Percentiles rank a stretch among this genome's conserved stretches.
Evolutionary conservation across 2,113 vertebrate genomes (phyloP).

Genomic region (Oncorhynchus tshawytscha): DNA sequence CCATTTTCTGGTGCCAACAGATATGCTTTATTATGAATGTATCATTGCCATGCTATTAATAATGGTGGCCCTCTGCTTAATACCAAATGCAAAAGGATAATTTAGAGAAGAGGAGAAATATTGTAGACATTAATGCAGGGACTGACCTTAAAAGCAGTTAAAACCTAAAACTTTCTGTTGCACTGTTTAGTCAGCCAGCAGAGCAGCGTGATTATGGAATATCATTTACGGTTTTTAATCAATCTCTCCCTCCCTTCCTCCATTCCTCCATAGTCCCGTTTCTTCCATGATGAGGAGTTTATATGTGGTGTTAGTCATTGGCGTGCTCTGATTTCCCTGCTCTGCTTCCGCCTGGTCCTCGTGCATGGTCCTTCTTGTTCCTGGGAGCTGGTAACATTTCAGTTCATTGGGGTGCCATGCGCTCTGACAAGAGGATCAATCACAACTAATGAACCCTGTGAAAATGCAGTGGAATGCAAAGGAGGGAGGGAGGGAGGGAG

Average conservation of each 20-base stretch:
- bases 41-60: constrained; percentile 23
- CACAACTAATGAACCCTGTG: constrained; percentile 60
- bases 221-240: not conserved
- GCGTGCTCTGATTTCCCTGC: constrained; percentile 13
- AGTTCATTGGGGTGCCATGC: constrained; percentile 53
- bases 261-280: not conserved
- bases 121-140: not conserved
- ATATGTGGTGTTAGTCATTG: constrained; percentile 5
- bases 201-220: not conserved
- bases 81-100: no score
- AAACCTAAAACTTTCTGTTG: not conserved
- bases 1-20: constrained; percentile 30
- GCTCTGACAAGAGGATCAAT: constrained; percentile 60
- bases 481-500: not conserved
- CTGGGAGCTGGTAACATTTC: constrained; percentile 26
- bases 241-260: not conserved
- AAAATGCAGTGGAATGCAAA: constrained; percentile 32
- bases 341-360: not conserved
- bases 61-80: not conserved
- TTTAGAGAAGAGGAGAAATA: not conserved
- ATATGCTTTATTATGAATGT: constrained; percentile 19
- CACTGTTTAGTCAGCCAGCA: not conserved
- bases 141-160: not conserved
- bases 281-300: constrained; percentile 7
- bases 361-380: constrained; percentile 9